Evolutionary conservation across 2,797 vertebrate genomes (phyloP).

Genomic region (Hoplostethus atlanticus): DNA sequence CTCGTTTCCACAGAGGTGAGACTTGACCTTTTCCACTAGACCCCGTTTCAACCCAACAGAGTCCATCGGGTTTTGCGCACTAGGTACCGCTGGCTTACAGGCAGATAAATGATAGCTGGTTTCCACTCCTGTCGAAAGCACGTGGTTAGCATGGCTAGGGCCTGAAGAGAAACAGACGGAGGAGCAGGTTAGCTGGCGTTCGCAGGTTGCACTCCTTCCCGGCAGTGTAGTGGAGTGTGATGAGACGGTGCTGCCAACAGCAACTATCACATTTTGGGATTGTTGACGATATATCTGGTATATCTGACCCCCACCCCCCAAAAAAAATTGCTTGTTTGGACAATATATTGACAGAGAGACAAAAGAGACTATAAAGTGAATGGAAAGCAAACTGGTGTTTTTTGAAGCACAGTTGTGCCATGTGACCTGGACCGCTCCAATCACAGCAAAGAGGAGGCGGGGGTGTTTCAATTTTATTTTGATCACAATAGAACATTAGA

Average conservation of each 20-base stretch:
- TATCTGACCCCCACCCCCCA: no score
- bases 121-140: constrained; percentile 7
- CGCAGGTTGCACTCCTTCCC: neutral
- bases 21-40: constrained; percentile 13
- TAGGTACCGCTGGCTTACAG: neutral
- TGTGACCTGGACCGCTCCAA: no score
- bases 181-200: constrained; percentile 10
- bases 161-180: constrained; percentile 34
- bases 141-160: neutral
- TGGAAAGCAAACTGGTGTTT: no score
- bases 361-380: no score
- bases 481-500: no score
- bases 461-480: no score
- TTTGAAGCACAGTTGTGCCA: no score
- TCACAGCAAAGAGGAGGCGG: no score
- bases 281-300: neutral
- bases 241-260: constrained; percentile 4
- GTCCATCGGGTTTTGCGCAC: neutral
- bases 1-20: constrained; percentile 5
- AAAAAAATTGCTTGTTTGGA: no score
- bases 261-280: no score
- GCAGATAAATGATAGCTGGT: constrained; percentile 7
- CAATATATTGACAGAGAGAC: no score
- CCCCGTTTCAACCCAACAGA: neutral
- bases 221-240: constrained; percentile 11